phyloP scores from a whole-genome alignment of 2,113 vertebrate species.

The Megaleporinus macrocephalus region DNA sequence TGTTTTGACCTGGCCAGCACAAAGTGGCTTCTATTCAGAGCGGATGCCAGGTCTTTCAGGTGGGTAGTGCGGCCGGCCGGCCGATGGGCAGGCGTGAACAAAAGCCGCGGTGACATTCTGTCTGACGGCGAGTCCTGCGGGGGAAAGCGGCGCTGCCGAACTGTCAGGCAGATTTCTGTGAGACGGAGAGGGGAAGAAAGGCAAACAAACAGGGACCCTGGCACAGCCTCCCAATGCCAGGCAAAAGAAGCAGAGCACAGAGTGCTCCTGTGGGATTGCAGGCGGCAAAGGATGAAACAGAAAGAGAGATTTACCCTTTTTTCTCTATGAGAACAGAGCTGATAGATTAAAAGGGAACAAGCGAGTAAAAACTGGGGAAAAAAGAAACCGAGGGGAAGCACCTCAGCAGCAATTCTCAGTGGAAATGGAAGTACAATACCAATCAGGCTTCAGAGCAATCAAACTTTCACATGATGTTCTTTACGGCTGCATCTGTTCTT shows the following conservation, averaged over 20 bases:
- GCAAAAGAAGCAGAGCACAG: slow-evolving; percentile 61
- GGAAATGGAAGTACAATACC: slow-evolving; percentile 23
- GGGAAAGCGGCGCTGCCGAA: slow-evolving; percentile 67
- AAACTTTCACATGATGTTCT: slow-evolving; percentile 19
- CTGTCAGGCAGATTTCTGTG: slow-evolving; percentile 76
- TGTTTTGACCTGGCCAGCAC: not conserved
- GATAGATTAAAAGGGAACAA: slow-evolving; percentile 73
- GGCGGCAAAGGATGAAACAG: slow-evolving; percentile 74
- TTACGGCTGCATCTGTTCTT: not conserved
- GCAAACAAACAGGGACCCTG: slow-evolving; percentile 74
- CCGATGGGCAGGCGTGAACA: slow-evolving; percentile 71
- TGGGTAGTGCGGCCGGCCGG: slow-evolving; percentile 63
- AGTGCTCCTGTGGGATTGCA: slow-evolving; percentile 65
- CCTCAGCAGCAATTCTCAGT: slow-evolving; percentile 42
- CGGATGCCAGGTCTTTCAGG: slow-evolving; percentile 55
- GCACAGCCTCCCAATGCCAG: slow-evolving; percentile 69
- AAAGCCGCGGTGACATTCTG: slow-evolving; percentile 76
- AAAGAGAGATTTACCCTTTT: slow-evolving; percentile 74
- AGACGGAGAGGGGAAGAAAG: slow-evolving; percentile 66
- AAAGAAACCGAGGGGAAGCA: slow-evolving; percentile 59
- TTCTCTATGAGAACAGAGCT: slow-evolving; percentile 62
- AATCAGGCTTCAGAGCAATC: slow-evolving; percentile 38
- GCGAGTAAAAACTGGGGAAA: slow-evolving; percentile 60
- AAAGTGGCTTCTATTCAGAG: slow-evolving; percentile 40
- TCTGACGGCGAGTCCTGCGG: slow-evolving; percentile 74